Percentiles rank a stretch among this genome's conserved stretches.
phyloP scores from a whole-genome alignment of 2,113 vertebrate genomes.

The Sinocyclocheilus anshuiensis region DNA sequence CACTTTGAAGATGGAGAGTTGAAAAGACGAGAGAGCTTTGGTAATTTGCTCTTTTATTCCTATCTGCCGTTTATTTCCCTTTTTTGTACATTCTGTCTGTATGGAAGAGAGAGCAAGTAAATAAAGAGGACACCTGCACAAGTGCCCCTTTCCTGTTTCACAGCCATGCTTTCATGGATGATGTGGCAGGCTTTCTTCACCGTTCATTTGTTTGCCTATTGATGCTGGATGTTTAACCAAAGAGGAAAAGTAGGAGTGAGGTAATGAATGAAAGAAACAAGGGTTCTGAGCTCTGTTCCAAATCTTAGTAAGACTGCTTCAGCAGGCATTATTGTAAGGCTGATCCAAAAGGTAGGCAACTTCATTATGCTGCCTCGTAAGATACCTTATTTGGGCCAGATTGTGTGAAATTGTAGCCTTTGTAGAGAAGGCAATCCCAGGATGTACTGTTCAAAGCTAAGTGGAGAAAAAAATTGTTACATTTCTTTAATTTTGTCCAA shows the following conservation, averaged over 20 bases:
- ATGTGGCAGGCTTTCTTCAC: conserved; percentile 39
- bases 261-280: conserved; percentile 46
- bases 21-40: conserved; percentile 27
- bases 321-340: not conserved
- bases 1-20: conserved; percentile 52
- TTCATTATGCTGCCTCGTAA: not conserved
- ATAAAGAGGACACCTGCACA: conserved; percentile 56
- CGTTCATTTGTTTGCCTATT: conserved; percentile 53
- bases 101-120: conserved; percentile 42
- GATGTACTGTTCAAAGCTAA: no score
- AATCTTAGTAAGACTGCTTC: not conserved
- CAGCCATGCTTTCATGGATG: conserved; percentile 35
- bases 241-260: conserved; percentile 35
- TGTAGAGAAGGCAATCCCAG: no score
- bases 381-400: not conserved
- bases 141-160: conserved; percentile 5
- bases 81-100: conserved; percentile 23
- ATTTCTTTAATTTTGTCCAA: no score
- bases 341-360: not conserved
- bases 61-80: conserved; percentile 40
- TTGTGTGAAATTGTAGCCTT: not conserved
- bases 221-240: conserved; percentile 45
- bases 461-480: no score
- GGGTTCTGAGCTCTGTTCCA: not conserved
- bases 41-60: conserved; percentile 51